Conservation (phyloP, 2,888 invertebrate species). For the Clusia tigrina region DNA sequence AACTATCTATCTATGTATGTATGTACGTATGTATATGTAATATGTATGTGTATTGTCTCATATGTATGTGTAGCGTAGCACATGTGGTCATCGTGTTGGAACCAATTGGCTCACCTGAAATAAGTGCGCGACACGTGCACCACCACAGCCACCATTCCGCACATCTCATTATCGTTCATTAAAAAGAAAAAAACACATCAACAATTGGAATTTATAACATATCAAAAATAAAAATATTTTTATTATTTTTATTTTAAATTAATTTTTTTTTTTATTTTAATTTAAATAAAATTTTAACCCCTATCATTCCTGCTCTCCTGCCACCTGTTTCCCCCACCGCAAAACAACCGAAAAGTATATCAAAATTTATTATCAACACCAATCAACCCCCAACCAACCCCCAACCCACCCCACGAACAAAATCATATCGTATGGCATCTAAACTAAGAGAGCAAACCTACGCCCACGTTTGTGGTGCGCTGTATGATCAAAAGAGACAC, state of each 20-base stretch:
- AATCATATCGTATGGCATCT: slow-evolving; percentile 33
- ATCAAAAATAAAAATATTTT: background rate
- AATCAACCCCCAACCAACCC: background rate
- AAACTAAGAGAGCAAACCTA: background rate
- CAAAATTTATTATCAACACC: background rate
- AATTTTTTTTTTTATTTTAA: background rate
- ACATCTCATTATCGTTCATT: slow-evolving; percentile 23
- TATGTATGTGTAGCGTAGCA: slow-evolving; percentile 15
- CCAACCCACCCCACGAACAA: slow-evolving; percentile 7
- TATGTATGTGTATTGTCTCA: slow-evolving; percentile 26
- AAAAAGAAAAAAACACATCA: slow-evolving; percentile 26
- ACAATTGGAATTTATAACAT: slow-evolving; percentile 20
- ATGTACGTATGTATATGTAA: slow-evolving; percentile 29
- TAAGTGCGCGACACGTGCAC: background rate
- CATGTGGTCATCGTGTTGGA: slow-evolving; percentile 45
- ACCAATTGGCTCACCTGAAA: slow-evolving; percentile 52
- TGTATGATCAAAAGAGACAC: slow-evolving; percentile 61
- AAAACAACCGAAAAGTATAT: background rate
- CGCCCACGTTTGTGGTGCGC: background rate
- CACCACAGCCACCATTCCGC: slow-evolving; percentile 8
- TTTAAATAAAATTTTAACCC: slow-evolving; percentile 8
- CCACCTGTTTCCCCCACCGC: background rate
- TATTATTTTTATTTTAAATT: slow-evolving; percentile 7
- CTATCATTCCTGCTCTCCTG: background rate
- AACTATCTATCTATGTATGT: no score